A percentile compares a stretch with the other conserved stretches of the same genome.
These are phyloP conservation scores for Sebastes aleutianus DNA, from an alignment of 2,797 vertebrate genomes.

Conservation along the genomic window DNA sequence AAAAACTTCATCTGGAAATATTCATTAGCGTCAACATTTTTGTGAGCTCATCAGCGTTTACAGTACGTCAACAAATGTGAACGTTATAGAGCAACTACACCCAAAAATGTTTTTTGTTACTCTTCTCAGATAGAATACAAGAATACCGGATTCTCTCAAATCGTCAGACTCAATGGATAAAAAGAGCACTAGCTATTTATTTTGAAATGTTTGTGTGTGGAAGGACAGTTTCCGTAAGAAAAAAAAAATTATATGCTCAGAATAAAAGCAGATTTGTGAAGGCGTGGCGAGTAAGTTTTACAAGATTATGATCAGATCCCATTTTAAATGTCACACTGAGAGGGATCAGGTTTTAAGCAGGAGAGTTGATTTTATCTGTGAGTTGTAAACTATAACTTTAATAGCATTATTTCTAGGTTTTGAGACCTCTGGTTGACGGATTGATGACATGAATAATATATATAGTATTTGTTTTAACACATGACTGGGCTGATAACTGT, in stretches of 20 bases:
- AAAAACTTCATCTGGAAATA: background rate
- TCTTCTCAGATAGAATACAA: background rate
- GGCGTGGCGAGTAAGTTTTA: no score
- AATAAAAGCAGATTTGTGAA: background rate
- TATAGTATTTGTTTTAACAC: background rate
- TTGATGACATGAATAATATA: background rate
- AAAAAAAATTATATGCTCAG: background rate
- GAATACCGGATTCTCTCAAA: background rate
- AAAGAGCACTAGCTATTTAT: background rate
- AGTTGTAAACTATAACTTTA: background rate
- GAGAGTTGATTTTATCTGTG: background rate
- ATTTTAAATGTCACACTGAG: background rate
- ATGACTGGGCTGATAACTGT: background rate
- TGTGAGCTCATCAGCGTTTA: background rate
- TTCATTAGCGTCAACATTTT: background rate
- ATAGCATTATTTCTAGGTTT: background rate
- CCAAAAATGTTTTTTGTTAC: background rate
- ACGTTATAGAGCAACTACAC: background rate
- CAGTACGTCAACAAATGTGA: background rate
- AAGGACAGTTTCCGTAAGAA: background rate
- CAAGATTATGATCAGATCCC: background rate
- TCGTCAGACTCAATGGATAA: background rate
- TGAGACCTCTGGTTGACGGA: background rate
- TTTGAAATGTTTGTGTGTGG: background rate
- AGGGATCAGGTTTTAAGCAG: background rate